Conservation (phyloP, 2,113 vertebrate genomes). For the Nerophis ophidion region DNA sequence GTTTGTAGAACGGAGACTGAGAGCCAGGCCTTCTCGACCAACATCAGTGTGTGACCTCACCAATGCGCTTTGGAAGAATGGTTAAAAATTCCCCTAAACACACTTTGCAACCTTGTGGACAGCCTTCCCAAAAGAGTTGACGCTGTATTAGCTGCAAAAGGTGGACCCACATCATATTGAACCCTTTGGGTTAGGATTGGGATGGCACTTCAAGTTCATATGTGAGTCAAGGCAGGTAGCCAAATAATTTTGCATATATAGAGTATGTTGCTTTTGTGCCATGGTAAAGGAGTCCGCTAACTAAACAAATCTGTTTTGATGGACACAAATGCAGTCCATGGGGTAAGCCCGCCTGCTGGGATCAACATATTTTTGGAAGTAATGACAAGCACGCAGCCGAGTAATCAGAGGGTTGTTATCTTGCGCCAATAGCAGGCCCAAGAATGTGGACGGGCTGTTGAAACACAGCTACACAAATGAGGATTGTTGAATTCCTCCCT, state of each 20-base stretch:
- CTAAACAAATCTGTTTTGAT: constrained; percentile 20
- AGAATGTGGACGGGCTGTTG: constrained; percentile 66
- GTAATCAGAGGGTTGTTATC: constrained; percentile 73
- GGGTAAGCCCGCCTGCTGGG: constrained; percentile 37
- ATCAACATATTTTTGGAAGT: constrained; percentile 60
- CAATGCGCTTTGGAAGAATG: too few species aligned
- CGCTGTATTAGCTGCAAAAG: too few species aligned
- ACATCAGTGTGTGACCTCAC: too few species aligned
- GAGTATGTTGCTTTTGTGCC: constrained; percentile 12
- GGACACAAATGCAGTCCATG: constrained; percentile 21
- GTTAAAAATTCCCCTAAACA: too few species aligned
- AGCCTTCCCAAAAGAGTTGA: too few species aligned
- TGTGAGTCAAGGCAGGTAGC: too few species aligned
- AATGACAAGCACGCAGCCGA: constrained; percentile 56
- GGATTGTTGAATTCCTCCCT: constrained; percentile 71
- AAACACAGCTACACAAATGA: constrained; percentile 62
- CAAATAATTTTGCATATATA: neutral
- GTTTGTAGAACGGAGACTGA: too few species aligned
- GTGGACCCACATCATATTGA: too few species aligned
- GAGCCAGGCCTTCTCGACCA: too few species aligned
- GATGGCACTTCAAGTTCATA: too few species aligned
- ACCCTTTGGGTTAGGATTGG: too few species aligned
- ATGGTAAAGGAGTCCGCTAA: constrained; percentile 7
- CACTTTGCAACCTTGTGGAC: too few species aligned
- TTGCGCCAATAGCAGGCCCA: constrained; percentile 53